These are phyloP conservation scores for Phalera bucephala DNA, from an alignment of 2,888 invertebrate genomes.

Conservation along the genomic window DNA sequence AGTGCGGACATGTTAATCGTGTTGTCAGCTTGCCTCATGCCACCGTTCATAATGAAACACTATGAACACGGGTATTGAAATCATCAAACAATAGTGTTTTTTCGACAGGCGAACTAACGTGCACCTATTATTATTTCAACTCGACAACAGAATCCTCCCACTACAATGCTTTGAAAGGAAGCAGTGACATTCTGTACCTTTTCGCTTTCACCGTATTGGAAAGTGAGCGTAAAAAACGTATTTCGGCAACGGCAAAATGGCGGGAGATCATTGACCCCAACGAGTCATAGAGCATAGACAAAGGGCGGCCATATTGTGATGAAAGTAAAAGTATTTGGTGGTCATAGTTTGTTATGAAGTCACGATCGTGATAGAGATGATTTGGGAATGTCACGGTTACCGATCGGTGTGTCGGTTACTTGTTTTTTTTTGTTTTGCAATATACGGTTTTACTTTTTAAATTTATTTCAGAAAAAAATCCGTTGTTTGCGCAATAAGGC, in stretches of 20 bases:
- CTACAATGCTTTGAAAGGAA: constrained; percentile 78
- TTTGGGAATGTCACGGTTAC: constrained; percentile 80
- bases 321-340: constrained; percentile 73
- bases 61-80: constrained; percentile 36
- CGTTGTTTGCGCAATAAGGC: constrained; percentile 44
- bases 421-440: constrained; percentile 66
- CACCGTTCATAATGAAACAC: constrained; percentile 1
- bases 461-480: constrained; percentile 18
- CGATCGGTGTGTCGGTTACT: constrained; percentile 34
- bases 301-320: constrained; percentile 69
- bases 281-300: constrained; percentile 69
- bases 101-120: constrained; percentile 45
- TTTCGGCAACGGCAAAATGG: constrained; percentile 78
- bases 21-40: constrained; percentile 3
- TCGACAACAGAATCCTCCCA: constrained; percentile 64
- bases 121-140: constrained; percentile 66
- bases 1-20: not conserved
- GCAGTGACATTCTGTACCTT: constrained; percentile 78
- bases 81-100: constrained; percentile 57
- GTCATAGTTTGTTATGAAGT: constrained; percentile 50
- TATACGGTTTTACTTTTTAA: constrained; percentile 37
- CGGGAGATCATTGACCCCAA: constrained; percentile 69
- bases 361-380: constrained; percentile 73
- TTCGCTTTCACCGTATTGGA: constrained; percentile 83
- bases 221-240: constrained; percentile 82